Base-by-base conservation (phyloP, 1,140 invertebrate species). In the Melanaphis sacchari region DNA sequence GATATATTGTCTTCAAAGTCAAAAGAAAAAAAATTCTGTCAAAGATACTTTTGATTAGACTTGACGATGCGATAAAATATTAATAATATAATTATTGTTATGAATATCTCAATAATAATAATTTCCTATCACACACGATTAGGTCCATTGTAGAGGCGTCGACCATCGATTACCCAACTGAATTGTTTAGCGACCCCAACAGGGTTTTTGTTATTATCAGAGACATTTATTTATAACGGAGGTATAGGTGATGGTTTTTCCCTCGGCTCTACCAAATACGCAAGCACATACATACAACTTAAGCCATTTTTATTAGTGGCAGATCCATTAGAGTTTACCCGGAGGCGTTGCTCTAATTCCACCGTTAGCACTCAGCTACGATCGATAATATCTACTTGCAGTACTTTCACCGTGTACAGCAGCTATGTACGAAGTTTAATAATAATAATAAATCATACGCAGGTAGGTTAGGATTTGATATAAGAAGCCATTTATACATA, bases 191-290 rank as follows among this genome's bases (percentile, higher is more conserved):
- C 84, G 84, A 87, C 84, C 40, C 85, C 85, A n/a, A 40, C 41
- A 36, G 85, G 41, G 85, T 88, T 88, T 88, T 88, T n/a, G 85
- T 46, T 88, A 88, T 88, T 88, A 88, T 88, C 85, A n/a, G 5
- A 46, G 85, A 88, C 43, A 88, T 46, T 43, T 43, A 49, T 88
- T 88, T 88, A 88, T 88, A 88, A 88, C 26, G 22, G 40, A 31
- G 59, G 59, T n/a, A 76, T 76, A n/a, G 59, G 59, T n/a, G 15
- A 15, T 76, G n/a, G 31, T 76, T 76, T 43, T 87, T 46, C 38
- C 82, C 40, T 84, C 38, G 15, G 84, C 24, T 31, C 40, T 84
- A 38, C 76, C 85, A 88, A 46, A 88, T 88, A 46, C 85, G 43
- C 85, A 76, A 76, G 59, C 59, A 76, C 59, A 76, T 76, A n/a